phyloP scores from a whole-genome alignment of 2,113 vertebrate species.

The Noturus placidus region DNA sequence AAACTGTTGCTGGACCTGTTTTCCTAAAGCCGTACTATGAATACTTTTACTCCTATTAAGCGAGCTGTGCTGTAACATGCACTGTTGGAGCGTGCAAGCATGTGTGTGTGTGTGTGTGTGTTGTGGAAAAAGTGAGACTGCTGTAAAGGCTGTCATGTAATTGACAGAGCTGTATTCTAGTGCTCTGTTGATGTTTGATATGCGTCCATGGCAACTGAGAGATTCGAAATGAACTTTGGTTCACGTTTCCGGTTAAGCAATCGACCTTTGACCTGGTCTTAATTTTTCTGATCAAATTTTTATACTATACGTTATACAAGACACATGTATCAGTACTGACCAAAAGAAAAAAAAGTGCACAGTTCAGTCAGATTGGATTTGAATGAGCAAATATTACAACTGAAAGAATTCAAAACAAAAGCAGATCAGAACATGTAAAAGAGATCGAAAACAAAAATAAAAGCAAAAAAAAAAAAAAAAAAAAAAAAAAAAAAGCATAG shows the following conservation, averaged over 20 bases:
- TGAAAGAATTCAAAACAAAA: not conserved
- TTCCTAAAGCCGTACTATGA: slow-evolving; percentile 1
- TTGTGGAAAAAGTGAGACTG: slow-evolving; percentile 44
- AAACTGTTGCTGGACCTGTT: slow-evolving; percentile 23
- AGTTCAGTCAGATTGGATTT: not conserved
- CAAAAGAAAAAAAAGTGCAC: not conserved
- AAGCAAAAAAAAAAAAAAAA: too few relatives aligned
- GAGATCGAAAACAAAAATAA: not conserved
- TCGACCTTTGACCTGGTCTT: not conserved
- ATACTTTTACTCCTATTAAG: not conserved
- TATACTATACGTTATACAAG: not conserved
- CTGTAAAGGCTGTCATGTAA: slow-evolving; percentile 30
- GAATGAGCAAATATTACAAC: not conserved
- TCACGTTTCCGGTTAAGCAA: not conserved
- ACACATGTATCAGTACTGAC: too few relatives aligned
- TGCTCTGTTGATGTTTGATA: slow-evolving; percentile 31
- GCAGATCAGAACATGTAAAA: not conserved
- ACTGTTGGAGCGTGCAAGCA: not conserved
- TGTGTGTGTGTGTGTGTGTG: not conserved
- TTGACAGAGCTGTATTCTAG: not conserved
- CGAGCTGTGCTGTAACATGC: slow-evolving; percentile 28
- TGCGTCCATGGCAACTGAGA: slow-evolving; percentile 19
- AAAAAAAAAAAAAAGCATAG: too few relatives aligned
- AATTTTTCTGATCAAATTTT: not conserved
- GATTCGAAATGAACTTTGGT: not conserved